Evolutionary conservation across 2,888 invertebrate species (phyloP), one percentile per base, ranked within the genome.

Genomic region (Bhutanitis thaidina): DNA sequence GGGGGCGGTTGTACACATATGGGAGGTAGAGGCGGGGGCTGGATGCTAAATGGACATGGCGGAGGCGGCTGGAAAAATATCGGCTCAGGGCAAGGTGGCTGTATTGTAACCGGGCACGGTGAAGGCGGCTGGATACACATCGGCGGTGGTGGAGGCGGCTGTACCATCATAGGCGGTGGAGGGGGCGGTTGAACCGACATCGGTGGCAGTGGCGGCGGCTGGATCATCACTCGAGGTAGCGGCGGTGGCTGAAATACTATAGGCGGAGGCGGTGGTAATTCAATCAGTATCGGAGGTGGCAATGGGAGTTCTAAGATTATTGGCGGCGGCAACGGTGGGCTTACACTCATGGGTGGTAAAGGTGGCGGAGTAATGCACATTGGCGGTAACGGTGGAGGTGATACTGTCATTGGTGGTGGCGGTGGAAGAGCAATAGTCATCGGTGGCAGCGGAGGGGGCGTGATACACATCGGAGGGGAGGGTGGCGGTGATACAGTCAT

Each of bases 221-320:
- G 85, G 14, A 87, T 70, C 73, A 77, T 66, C 49, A 87, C 64
- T 49, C 77, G 80, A 0, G 80, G 79, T 16, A 84, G 47, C 32
- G 85, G 71, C 0, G 86, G 86, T 1, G 84, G 85, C 54, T 87
- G 87, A 7, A 87, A 67, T 3, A 84, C 62, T 16, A 87, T 79
- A 38, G 84, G 84, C 0, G 81, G 77, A 7, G 61, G 65, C 40
- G 67, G 55, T 3, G 71, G 71, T 39, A 67, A 51, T n/a, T 71
- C 69, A 12, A 71, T 61, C 43, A 68, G 56, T 9, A 73, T 62
- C 34, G 71, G 64, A 5, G 69, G 67, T 1, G 69, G 68, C 30
- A 62, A 44, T 10, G 68, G 67, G 5, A 65, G 51, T 38, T 67
- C 67, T 40, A 67, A 43, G n/a, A 59, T 49, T 34, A 69, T 61